These are phyloP conservation scores for Phengaris arion DNA, from an alignment of 2,888 invertebrate genomes.

Conservation along the genomic window DNA sequence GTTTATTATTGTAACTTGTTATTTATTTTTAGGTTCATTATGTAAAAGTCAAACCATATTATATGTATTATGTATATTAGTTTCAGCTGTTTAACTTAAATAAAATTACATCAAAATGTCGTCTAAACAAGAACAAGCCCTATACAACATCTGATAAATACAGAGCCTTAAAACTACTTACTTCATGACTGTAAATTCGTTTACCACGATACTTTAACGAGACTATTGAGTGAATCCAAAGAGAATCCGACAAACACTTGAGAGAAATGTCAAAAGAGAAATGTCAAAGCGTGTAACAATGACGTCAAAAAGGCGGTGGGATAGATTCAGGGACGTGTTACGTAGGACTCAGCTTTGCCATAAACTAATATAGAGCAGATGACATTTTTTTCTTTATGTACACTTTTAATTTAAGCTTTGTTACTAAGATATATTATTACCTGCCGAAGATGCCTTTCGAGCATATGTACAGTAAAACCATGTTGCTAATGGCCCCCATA, in stretches of 20 bases:
- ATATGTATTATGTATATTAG: no score
- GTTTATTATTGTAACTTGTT: no score
- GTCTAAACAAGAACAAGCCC: no score
- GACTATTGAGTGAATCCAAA: constrained; percentile 30
- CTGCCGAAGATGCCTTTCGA: no score
- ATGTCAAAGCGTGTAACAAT: constrained; percentile 37
- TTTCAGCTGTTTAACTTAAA: no score
- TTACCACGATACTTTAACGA: constrained; percentile 28
- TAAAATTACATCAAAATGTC: no score
- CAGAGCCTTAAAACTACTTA: background rate
- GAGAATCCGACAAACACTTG: constrained; percentile 36
- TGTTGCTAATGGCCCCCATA: no score
- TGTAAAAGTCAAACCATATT: no score
- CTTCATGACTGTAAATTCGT: constrained; percentile 5
- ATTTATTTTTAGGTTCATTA: no score
- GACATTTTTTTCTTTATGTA: constrained; percentile 15
- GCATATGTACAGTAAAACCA: no score
- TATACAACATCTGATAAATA: no score
- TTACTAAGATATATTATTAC: no score
- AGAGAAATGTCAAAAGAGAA: constrained; percentile 30
- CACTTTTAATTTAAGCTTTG: background rate
- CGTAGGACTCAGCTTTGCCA: constrained; percentile 34
- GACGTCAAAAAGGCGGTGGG: constrained; percentile 36
- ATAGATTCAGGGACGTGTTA: constrained; percentile 33
- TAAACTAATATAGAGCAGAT: constrained; percentile 30